Conservation (phyloP, 2,797 vertebrate species). For the Chromobotia macracanthus region DNA sequence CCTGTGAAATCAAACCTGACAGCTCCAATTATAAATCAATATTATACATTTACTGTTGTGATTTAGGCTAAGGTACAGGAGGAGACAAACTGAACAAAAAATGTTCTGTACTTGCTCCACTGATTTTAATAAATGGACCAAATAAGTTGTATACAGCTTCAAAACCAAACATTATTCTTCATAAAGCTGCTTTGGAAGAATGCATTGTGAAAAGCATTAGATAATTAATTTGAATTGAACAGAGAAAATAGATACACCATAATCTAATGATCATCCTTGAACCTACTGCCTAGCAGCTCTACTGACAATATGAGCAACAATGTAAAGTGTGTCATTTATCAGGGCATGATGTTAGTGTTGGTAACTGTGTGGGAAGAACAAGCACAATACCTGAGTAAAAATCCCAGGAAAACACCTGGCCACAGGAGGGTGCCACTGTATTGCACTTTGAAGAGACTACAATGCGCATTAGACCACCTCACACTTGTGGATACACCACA, state of each 20-base stretch:
- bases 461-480: slow-evolving; percentile 83
- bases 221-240: neutral
- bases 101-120: no score
- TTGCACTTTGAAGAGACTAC: slow-evolving; percentile 88
- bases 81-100: no score
- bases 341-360: slow-evolving; percentile 65
- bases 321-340: slow-evolving; percentile 61
- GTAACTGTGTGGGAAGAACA: slow-evolving; percentile 47
- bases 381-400: slow-evolving; percentile 86
- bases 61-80: no score
- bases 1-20: no score
- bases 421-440: slow-evolving; percentile 85
- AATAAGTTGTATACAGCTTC: neutral
- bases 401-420: slow-evolving; percentile 87
- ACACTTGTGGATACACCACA: slow-evolving; percentile 58
- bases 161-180: neutral
- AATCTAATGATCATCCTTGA: neutral
- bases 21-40: no score
- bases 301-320: neutral
- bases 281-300: neutral
- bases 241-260: neutral
- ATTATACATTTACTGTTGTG: no score
- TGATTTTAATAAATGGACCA: no score
- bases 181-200: neutral
- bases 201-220: no score